These are phyloP conservation scores for Drosophila carrolli DNA, from an alignment of 1,140 invertebrate genomes.

Conservation along the genomic window DNA sequence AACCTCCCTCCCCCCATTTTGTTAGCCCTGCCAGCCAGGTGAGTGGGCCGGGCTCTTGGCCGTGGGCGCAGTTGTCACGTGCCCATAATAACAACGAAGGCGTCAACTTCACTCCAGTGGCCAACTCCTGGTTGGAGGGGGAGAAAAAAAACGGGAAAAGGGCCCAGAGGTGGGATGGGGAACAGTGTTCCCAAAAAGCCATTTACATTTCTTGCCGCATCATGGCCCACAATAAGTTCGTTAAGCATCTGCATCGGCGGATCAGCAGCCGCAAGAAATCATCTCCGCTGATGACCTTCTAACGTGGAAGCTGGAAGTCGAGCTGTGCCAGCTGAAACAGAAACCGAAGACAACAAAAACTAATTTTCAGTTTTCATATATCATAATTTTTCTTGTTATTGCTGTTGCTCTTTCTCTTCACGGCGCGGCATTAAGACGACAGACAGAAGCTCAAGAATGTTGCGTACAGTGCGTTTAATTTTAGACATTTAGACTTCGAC, in stretches of 20 bases:
- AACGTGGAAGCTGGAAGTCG: constrained; percentile 7
- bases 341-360: constrained; percentile 56
- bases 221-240: constrained; percentile 72
- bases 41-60: constrained; percentile 46
- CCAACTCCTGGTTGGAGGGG: constrained; percentile 29
- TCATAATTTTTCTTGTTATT: constrained; percentile 20
- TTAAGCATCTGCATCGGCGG: constrained; percentile 44
- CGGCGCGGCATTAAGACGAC: constrained; percentile 60
- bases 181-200: constrained; percentile 29
- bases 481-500: constrained; percentile 12
- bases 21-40: constrained; percentile 23
- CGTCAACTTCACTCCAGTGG: constrained; percentile 54
- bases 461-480: constrained; percentile 3
- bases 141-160: constrained; percentile 10
- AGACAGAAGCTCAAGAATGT: constrained; percentile 9
- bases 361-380: constrained; percentile 71
- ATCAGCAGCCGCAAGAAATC: constrained; percentile 35
- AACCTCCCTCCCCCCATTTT: neutral
- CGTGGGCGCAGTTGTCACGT: constrained; percentile 80
- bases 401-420: constrained; percentile 57
- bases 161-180: constrained; percentile 7
- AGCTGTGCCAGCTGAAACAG: constrained; percentile 35
- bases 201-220: constrained; percentile 75
- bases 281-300: constrained; percentile 47
- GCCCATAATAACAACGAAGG: constrained; percentile 74